Conservation (phyloP, 2,797 vertebrate species). For the Bufotes viridis region DNA sequence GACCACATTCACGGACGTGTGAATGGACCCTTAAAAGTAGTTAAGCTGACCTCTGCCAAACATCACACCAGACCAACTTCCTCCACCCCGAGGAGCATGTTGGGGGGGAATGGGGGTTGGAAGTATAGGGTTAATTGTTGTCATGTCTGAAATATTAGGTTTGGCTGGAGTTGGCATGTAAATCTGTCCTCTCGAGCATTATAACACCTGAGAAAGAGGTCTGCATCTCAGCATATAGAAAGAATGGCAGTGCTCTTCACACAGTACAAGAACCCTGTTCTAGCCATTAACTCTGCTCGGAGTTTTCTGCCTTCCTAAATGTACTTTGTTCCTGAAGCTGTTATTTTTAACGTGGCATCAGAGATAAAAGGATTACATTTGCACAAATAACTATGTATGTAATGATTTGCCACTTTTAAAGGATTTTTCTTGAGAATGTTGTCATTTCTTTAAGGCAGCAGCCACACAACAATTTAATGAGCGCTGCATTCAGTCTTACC, state of each 20-base stretch:
- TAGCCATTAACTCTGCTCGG: conserved; percentile 11
- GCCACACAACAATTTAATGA: conserved; percentile 48
- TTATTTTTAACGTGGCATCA: conserved; percentile 46
- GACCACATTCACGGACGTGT: too few relatives aligned
- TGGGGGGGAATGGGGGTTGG: too few relatives aligned
- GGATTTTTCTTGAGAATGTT: conserved; percentile 50
- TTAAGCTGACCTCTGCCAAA: too few relatives aligned
- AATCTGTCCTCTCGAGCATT: too few relatives aligned
- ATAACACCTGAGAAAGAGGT: neutral
- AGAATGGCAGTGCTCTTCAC: too few relatives aligned
- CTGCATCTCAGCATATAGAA: neutral
- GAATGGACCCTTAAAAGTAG: too few relatives aligned
- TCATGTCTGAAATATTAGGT: too few relatives aligned
- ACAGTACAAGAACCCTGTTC: neutral
- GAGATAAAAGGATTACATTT: conserved; percentile 45
- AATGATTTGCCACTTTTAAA: conserved; percentile 53
- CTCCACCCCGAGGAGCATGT: too few relatives aligned
- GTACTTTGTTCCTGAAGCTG: conserved; percentile 38
- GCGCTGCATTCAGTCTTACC: conserved; percentile 36
- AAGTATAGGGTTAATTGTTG: too few relatives aligned
- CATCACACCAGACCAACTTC: too few relatives aligned
- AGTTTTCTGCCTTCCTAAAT: neutral
- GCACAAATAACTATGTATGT: conserved; percentile 41
- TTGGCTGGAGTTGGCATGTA: too few relatives aligned
- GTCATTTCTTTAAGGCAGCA: conserved; percentile 50